Percentiles rank a stretch among this genome's conserved stretches.
Conservation (phyloP, 2,113 vertebrate species). For the Engystomops pustulosus region DNA sequence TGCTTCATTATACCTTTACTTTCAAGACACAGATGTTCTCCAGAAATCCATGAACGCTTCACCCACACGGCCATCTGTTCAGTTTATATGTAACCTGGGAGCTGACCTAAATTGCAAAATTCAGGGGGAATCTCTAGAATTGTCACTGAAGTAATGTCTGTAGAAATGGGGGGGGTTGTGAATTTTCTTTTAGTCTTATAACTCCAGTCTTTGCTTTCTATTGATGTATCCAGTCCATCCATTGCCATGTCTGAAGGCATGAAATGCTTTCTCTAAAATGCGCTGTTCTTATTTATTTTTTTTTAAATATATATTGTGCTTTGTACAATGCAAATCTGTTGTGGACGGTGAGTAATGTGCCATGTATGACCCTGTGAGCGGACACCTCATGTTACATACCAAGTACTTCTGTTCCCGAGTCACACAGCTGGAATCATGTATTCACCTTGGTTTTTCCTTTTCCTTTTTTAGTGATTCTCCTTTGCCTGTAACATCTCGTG, state of each 20-base stretch:
- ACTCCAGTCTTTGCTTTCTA: neutral
- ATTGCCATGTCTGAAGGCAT: neutral
- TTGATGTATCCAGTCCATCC: neutral
- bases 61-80: no score
- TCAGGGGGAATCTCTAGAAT: no score
- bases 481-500: conserved; percentile 98
- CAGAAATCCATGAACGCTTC: no score
- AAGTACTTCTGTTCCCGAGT: neutral
- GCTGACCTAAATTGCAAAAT: no score
- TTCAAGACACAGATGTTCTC: no score
- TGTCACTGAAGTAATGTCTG: no score
- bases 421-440: neutral
- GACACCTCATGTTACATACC: neutral
- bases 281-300: neutral
- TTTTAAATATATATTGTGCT: no score
- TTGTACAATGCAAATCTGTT: neutral
- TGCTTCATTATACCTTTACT: no score
- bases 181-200: no score
- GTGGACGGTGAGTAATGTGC: neutral
- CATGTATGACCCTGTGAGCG: neutral
- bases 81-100: no score
- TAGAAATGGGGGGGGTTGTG: no score
- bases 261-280: neutral
- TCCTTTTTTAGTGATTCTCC: conserved; percentile 94
- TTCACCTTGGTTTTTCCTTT: conserved; percentile 57